These are phyloP conservation scores for Pheosia tremula DNA, from an alignment of 2,888 invertebrate species.

Conservation along the genomic window DNA sequence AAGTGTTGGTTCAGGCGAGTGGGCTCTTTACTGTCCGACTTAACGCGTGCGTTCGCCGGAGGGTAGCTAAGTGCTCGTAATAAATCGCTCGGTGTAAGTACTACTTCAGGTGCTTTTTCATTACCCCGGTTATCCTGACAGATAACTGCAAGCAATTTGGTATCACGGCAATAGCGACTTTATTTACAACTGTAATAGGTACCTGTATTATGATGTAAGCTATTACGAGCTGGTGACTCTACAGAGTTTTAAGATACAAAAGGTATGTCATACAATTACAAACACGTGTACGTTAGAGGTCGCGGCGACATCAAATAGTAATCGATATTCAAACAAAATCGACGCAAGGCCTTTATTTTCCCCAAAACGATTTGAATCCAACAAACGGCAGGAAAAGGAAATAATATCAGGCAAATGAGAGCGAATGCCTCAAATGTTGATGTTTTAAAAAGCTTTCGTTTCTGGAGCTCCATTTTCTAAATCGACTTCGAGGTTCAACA, in stretches of 20 bases:
- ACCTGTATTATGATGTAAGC: background rate
- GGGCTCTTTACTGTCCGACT: slow-evolving; percentile 45
- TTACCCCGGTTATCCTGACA: slow-evolving; percentile 49
- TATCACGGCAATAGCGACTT: slow-evolving; percentile 18
- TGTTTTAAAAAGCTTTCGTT: slow-evolving; percentile 5
- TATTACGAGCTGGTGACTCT: background rate
- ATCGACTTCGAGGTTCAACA: slow-evolving; percentile 3
- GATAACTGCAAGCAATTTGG: slow-evolving; percentile 31
- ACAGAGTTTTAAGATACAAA: too few relatives aligned
- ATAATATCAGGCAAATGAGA: slow-evolving; percentile 4
- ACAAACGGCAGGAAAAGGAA: slow-evolving; percentile 2
- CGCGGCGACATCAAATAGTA: too few relatives aligned
- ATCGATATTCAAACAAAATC: background rate
- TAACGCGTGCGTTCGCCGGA: slow-evolving; percentile 50
- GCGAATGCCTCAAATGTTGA: slow-evolving; percentile 2
- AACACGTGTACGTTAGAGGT: too few relatives aligned
- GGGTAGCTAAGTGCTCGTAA: slow-evolving; percentile 65
- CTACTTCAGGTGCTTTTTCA: slow-evolving; percentile 65
- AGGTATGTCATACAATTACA: too few relatives aligned
- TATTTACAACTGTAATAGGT: background rate
- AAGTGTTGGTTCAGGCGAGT: slow-evolving; percentile 40
- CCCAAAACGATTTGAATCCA: background rate
- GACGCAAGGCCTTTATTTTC: background rate
- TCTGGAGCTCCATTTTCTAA: slow-evolving; percentile 4
- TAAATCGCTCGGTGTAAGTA: slow-evolving; percentile 60